A percentile compares a stretch with the other conserved stretches of the same genome.
Evolutionary conservation across 2,888 invertebrate genomes (phyloP).

Genomic region (Nomada ruficornis): DNA sequence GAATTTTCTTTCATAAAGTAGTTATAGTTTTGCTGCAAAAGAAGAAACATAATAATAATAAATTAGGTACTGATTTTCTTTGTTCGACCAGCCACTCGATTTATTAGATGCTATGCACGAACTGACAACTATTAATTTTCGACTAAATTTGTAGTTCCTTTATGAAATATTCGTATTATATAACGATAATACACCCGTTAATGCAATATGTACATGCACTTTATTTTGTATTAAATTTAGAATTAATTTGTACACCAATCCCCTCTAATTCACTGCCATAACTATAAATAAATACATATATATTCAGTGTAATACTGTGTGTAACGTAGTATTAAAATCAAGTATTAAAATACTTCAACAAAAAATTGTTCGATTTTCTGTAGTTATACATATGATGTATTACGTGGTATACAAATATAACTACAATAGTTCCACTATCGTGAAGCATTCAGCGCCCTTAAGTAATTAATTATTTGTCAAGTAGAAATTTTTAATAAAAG

Average conservation of each 20-base stretch:
- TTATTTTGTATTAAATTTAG: neutral
- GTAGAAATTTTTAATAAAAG: too few species aligned
- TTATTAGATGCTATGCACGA: neutral
- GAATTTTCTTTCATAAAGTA: slow-evolving; percentile 11
- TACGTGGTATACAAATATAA: too few species aligned
- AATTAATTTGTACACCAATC: neutral
- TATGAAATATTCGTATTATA: slow-evolving; percentile 39
- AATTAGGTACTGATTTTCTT: slow-evolving; percentile 17
- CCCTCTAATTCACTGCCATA: neutral
- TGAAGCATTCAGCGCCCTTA: too few species aligned
- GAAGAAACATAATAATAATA: neutral
- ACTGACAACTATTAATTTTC: neutral
- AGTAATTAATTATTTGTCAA: too few species aligned
- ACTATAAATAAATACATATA: neutral
- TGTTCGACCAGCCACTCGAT: neutral
- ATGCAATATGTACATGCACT: neutral
- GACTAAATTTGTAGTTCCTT: slow-evolving; percentile 1
- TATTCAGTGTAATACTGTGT: neutral
- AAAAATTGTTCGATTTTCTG: neutral
- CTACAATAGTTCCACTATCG: too few species aligned
- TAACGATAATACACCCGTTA: slow-evolving; percentile 41
- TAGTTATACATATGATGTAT: neutral
- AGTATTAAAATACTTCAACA: neutral
- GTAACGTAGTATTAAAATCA: neutral
- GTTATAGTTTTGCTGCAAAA: slow-evolving; percentile 1